phyloP scores from a whole-genome alignment of 2,888 invertebrate species.

The Tenthredo amoena region DNA sequence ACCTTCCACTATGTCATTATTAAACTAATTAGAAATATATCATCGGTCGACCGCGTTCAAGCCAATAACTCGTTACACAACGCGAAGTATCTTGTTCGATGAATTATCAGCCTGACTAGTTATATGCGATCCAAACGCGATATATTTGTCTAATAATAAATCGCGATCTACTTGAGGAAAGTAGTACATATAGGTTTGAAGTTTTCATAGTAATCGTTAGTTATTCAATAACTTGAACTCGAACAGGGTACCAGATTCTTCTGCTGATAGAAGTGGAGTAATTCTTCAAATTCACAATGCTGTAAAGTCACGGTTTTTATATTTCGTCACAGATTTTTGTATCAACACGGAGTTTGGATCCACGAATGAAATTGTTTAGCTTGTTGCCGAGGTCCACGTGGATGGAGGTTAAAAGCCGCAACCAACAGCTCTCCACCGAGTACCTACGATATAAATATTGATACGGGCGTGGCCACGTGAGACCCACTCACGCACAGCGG shows the following conservation, averaged over 20 bases:
- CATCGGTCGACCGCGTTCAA: neutral
- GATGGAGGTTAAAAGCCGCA: conserved; percentile 18
- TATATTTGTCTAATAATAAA: neutral
- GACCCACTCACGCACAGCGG: conserved; percentile 57
- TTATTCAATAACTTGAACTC: neutral
- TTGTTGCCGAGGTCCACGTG: conserved; percentile 22
- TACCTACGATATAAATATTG: conserved; percentile 54
- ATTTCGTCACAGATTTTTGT: neutral
- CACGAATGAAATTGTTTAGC: neutral
- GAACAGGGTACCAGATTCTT: neutral
- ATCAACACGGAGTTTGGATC: neutral
- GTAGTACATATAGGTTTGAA: neutral
- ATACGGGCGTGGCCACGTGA: conserved; percentile 52
- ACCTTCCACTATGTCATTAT: neutral
- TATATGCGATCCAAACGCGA: neutral
- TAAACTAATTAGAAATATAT: conserved; percentile 34
- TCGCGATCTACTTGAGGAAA: neutral
- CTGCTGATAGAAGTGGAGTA: neutral
- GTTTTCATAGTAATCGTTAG: neutral
- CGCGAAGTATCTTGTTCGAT: neutral
- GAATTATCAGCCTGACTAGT: neutral
- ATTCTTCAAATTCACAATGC: neutral
- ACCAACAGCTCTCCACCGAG: conserved; percentile 30
- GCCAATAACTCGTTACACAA: conserved; percentile 9
- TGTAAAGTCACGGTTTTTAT: neutral